A percentile compares a stretch with the other conserved stretches of the same genome.
phyloP scores from a whole-genome alignment of 1,140 invertebrate species.

The honey bee (Apis mellifera) region Amel_HAv3.1 CM009942.2:9254501-9255000 shows the following conservation, averaged over 20 bases:
- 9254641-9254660: slow-evolving; percentile 15
- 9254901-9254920: slow-evolving; percentile 13
- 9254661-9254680: slow-evolving; percentile 2
- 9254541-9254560: slow-evolving; percentile 19
- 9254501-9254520: slow-evolving; percentile 88
- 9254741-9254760: slow-evolving; percentile 24
- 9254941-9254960: slow-evolving; percentile 8
- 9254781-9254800: neutral
- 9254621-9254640: neutral
- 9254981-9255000: slow-evolving; percentile 77
- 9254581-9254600: neutral
- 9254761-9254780: slow-evolving; percentile 4
- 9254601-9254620: neutral
- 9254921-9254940: slow-evolving; percentile 24
- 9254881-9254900: neutral
- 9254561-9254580: neutral
- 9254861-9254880: neutral
- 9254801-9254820: slow-evolving; percentile 17
- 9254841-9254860: neutral
- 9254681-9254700: slow-evolving; percentile 21
- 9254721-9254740: neutral
- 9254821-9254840: neutral
- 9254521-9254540: slow-evolving; percentile 83
- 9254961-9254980: slow-evolving; percentile 78
- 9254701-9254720: slow-evolving; percentile 13